These are phyloP conservation scores for Apaloderma vittatum DNA, from an alignment of 2,113 vertebrate genomes.

Conservation along the genomic window DNA sequence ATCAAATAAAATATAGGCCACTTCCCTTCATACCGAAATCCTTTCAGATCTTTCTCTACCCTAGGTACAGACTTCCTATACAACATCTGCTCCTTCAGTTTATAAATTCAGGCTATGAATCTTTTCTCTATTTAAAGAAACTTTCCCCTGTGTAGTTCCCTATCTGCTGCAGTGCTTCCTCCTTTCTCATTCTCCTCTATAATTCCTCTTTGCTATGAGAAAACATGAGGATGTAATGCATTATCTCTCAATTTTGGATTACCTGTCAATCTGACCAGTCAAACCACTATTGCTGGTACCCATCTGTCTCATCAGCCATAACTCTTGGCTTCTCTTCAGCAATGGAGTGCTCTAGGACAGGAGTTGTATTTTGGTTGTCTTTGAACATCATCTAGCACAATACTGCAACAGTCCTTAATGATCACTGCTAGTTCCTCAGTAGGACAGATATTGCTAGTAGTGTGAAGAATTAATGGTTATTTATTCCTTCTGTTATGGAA, in stretches of 20 bases:
- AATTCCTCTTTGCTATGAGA: not conserved
- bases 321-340: not conserved
- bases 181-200: not conserved
- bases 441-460: not conserved
- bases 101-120: not conserved
- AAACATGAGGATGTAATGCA: not conserved
- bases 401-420: not conserved
- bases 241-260: not conserved
- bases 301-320: rapidly evolving
- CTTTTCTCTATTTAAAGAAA: not conserved
- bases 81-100: not conserved
- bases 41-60: not conserved
- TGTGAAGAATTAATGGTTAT: not conserved
- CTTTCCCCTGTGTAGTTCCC: not conserved
- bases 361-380: not conserved
- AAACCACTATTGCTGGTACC: not conserved
- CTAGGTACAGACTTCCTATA: not conserved
- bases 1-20: not conserved
- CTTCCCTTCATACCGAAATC: not conserved
- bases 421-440: not conserved
- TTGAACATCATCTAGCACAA: not conserved
- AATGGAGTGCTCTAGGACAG: not conserved
- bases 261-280: not conserved
- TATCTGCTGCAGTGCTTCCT: not conserved
- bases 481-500: not conserved